Evolutionary conservation across 2,797 vertebrate species (phyloP).

Genomic region (Argya squamiceps): DNA sequence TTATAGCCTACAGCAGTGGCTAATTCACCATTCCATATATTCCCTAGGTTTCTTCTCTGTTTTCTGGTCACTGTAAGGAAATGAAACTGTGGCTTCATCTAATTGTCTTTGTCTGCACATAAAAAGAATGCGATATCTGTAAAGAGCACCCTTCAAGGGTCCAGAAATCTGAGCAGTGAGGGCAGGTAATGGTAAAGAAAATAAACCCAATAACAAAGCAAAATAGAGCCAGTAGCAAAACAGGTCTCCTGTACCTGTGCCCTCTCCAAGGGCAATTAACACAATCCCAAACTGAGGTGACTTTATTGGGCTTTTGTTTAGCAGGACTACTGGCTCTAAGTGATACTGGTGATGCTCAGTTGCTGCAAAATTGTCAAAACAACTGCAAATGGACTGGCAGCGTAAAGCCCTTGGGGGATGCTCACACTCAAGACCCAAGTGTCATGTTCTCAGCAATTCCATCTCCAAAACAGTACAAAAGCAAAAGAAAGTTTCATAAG

Average conservation of each 20-base stretch:
- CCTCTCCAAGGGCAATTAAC: background rate
- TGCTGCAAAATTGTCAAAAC: background rate
- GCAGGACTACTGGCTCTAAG: background rate
- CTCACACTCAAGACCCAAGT: background rate
- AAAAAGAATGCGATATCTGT: background rate
- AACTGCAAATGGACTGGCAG: background rate
- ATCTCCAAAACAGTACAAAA: background rate
- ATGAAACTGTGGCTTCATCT: background rate
- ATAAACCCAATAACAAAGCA: background rate
- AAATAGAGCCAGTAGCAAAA: background rate
- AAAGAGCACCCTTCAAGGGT: background rate
- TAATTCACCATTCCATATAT: background rate
- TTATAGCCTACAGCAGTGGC: conserved; percentile 21
- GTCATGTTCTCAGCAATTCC: background rate
- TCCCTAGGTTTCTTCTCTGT: background rate
- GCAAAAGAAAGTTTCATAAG: background rate
- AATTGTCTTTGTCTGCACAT: background rate
- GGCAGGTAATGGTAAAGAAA: background rate
- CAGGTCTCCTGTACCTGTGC: background rate
- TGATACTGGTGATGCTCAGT: background rate
- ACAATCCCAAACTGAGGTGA: background rate
- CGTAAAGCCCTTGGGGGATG: background rate
- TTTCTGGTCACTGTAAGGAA: background rate
- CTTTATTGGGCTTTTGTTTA: background rate
- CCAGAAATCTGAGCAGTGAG: background rate